Evolutionary conservation across 2,113 vertebrate species (phyloP).

Genomic region (Athene cunicularia): DNA sequence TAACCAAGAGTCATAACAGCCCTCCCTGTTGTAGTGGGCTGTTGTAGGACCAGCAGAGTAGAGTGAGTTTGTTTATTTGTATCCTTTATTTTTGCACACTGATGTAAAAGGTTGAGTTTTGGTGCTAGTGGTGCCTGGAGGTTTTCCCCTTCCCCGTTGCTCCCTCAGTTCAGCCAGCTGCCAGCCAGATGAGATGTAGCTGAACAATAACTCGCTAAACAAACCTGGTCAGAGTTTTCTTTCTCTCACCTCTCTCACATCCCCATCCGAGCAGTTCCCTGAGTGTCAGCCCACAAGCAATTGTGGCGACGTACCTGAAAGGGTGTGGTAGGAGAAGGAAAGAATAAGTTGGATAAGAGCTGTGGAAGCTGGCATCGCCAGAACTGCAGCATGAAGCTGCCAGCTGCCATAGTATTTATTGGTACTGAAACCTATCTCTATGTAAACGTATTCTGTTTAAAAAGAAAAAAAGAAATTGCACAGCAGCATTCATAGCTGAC

Average conservation of each 20-base stretch:
- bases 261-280: neutral
- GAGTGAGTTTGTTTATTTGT: neutral
- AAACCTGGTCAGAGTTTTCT: neutral
- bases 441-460: neutral
- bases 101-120: neutral
- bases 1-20: neutral
- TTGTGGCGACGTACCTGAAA: rapidly evolving
- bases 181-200: neutral
- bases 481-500: neutral
- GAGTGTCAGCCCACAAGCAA: neutral
- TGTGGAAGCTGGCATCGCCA: neutral
- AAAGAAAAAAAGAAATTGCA: too few relatives aligned
- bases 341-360: neutral
- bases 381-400: neutral
- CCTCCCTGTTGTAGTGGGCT: neutral
- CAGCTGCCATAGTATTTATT: neutral
- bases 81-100: neutral
- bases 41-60: neutral
- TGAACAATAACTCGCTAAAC: neutral
- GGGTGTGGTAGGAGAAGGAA: neutral
- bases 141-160: neutral
- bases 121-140: neutral
- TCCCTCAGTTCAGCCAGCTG: neutral
- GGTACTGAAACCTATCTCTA: neutral
- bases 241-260: neutral